These are phyloP conservation scores for Cephalotes varians DNA, from an alignment of 2,888 invertebrate species.

Conservation along the genomic window DNA sequence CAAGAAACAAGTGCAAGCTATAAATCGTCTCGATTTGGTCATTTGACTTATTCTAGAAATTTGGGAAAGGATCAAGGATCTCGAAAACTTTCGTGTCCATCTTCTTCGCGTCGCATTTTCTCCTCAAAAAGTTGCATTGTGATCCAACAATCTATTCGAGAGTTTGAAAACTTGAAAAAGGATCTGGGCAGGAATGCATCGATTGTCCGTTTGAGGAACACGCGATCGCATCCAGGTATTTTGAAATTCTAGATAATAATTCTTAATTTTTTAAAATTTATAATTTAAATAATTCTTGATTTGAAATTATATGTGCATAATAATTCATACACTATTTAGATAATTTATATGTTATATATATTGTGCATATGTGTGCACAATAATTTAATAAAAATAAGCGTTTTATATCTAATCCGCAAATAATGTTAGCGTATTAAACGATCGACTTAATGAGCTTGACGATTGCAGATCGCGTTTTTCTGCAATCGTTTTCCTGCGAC, in stretches of 20 bases:
- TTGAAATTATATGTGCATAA: neutral
- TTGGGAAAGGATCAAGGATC: slow-evolving; percentile 24
- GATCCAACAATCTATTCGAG: neutral
- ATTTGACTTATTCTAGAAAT: neutral
- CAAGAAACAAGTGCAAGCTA: neutral
- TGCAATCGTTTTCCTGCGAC: slow-evolving; percentile 19
- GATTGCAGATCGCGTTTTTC: neutral
- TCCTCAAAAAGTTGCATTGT: slow-evolving; percentile 48
- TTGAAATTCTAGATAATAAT: neutral
- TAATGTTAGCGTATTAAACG: neutral
- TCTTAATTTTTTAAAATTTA: neutral
- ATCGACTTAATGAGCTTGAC: neutral
- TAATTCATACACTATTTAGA: no score
- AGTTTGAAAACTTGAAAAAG: neutral
- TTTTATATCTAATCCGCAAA: neutral
- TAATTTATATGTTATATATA: no score
- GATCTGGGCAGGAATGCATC: neutral
- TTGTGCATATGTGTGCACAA: neutral
- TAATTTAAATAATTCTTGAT: neutral
- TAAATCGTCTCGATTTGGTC: neutral
- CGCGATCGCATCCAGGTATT: slow-evolving; percentile 7
- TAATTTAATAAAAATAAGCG: neutral
- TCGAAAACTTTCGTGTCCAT: slow-evolving; percentile 22
- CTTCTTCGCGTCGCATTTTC: slow-evolving; percentile 22
- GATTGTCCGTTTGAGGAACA: neutral